Evolutionary conservation across 2,888 invertebrate genomes (phyloP), one percentile per base, ranked within the genome.

Genomic region (Pristionchus exspectatus): DNA sequence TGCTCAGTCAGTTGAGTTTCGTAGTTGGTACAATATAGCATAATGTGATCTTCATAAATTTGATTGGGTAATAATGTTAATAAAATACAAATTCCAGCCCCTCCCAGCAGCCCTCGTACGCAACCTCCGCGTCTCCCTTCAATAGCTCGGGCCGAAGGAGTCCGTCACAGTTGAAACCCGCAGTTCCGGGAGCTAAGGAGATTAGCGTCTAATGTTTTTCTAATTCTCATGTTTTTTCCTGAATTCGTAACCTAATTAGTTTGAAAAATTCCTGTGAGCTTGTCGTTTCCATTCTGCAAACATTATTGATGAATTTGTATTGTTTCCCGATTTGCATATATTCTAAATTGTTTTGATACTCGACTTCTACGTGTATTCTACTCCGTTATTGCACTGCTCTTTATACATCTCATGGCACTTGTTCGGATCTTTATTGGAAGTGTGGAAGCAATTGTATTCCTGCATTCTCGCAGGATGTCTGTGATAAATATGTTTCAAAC

Each of bases 111-210:
- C 21, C 59, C 56, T 85, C n/a, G n/a, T n/a, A 30, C 33, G 38
- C 21, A 16, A 33, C 56, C 21, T 59, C 59, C 24, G 33, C 59
- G 21, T 85, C 84, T 85, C 84, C 84, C 56, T 85, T 50, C 38
- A 85, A 85, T 24, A 33, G 1, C 24, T 85, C 84, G 2, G 84
- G 84, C 0, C 44, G 87, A n/a, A n/a, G 33, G 50, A 69, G 66
- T 69, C 69, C 66, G 30, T 69, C 66, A 0, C 87, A 87, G 66
- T 27, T 87, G 44, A 66, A 24, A 27, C 87, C 87, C 2, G 87
- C 87, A 1, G 87, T 87, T 7, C 87, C 87, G 3, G 87, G 87
- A 0, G 87, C 87, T 0, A 69, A 66, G n/a, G 87, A 87, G 33
- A 87, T 87, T 12, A 44, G 54, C 18, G 87, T 87, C 24, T 87